Conservation (phyloP, 2,797 vertebrate genomes). For the Lepidocolaptes lacrymiger region DNA sequence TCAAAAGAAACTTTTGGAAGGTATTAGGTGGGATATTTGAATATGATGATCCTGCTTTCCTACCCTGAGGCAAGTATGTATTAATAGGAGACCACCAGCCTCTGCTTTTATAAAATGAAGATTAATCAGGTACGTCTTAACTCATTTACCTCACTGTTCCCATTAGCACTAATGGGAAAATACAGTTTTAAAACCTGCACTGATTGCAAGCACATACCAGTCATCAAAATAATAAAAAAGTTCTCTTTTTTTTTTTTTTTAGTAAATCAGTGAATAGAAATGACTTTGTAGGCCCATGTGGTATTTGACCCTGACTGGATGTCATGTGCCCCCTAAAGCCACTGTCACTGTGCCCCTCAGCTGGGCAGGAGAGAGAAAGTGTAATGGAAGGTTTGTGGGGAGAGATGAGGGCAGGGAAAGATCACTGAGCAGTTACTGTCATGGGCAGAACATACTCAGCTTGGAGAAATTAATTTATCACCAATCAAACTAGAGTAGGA, state of each 20-base stretch:
- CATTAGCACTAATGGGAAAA: constrained; percentile 28
- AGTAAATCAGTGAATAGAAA: background rate
- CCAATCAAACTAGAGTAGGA: background rate
- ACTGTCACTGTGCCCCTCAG: background rate
- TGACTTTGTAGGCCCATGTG: background rate
- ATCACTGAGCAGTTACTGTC: background rate
- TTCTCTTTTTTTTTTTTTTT: background rate
- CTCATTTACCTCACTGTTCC: background rate
- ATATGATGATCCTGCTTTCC: background rate
- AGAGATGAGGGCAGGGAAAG: background rate
- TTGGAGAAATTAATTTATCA: background rate
- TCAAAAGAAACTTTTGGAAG: background rate
- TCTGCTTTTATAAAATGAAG: background rate
- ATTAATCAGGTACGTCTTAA: constrained; percentile 19
- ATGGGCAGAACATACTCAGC: background rate
- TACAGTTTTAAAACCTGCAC: background rate
- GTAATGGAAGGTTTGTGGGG: background rate
- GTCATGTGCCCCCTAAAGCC: background rate
- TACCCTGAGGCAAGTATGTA: background rate
- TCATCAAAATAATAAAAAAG: background rate
- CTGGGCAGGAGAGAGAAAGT: background rate
- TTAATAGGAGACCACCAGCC: background rate
- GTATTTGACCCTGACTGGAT: background rate
- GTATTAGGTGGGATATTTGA: background rate
- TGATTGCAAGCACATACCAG: background rate